A percentile compares a stretch with the other conserved stretches of the same genome.
Conservation (phyloP, 2,797 vertebrate genomes). For the Falco cherrug region DNA sequence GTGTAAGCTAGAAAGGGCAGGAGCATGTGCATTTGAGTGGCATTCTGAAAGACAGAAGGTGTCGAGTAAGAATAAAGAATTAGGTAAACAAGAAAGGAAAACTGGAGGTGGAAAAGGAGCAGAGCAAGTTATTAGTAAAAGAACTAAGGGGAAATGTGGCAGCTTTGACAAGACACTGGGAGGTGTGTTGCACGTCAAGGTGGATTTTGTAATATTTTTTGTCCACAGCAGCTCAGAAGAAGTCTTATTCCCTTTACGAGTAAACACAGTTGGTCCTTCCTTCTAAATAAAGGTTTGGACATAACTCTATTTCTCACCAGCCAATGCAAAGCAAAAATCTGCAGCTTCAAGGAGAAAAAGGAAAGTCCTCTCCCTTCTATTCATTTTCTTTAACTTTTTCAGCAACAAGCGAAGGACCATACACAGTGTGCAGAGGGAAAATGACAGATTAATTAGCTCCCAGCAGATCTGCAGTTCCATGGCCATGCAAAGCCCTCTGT, state of each 20-base stretch:
- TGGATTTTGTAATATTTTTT: neutral
- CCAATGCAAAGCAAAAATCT: neutral
- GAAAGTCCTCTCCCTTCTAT: neutral
- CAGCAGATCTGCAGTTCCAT: slow-evolving; percentile 40
- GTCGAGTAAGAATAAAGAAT: neutral
- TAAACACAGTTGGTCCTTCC: neutral
- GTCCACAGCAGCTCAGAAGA: neutral
- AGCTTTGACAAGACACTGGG: neutral
- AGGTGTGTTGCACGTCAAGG: rapidly evolving
- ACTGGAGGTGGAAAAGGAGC: neutral
- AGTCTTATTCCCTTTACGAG: neutral
- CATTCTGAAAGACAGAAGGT: neutral
- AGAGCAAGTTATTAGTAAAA: neutral
- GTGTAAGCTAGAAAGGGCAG: neutral
- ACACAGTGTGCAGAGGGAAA: neutral
- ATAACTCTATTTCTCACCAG: neutral
- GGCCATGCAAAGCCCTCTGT: neutral
- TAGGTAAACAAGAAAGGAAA: neutral
- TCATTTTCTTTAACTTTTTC: slow-evolving; percentile 2
- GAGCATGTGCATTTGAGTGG: neutral
- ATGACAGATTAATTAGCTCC: slow-evolving; percentile 21
- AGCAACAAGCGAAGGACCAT: neutral
- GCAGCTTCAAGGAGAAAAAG: neutral
- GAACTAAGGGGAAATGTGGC: neutral
- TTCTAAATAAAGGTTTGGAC: neutral